Conservation (phyloP, 2,113 vertebrate species). For the Urocolius indicus region DNA sequence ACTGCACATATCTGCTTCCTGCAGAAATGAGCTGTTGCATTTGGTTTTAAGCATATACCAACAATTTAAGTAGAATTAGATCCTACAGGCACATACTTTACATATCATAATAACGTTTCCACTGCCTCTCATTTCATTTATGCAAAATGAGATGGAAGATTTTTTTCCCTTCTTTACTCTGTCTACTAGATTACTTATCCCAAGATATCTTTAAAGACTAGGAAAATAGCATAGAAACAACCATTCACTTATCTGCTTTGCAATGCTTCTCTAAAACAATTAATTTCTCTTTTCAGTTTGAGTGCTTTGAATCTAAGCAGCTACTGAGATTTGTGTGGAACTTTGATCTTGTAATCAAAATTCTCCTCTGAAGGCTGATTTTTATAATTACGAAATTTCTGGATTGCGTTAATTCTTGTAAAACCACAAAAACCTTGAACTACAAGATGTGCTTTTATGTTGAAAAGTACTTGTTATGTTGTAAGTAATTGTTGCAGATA, state of each 20-base stretch:
- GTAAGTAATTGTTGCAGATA: background rate
- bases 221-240: background rate
- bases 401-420: background rate
- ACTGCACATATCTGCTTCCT: background rate
- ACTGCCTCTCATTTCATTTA: background rate
- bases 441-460: background rate
- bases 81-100: background rate
- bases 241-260: background rate
- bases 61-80: background rate
- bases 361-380: background rate
- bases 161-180: background rate
- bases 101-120: background rate
- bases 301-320: background rate
- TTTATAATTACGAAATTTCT: background rate
- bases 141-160: background rate
- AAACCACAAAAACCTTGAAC: background rate
- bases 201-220: background rate
- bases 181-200: background rate
- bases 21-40: background rate
- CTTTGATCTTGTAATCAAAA: background rate
- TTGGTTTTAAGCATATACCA: background rate
- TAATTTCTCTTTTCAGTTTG: background rate
- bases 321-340: background rate
- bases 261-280: background rate
- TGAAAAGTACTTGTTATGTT: background rate